Conservation (phyloP, 1,140 invertebrate genomes). For the Drosophila lacteicornis region DNA sequence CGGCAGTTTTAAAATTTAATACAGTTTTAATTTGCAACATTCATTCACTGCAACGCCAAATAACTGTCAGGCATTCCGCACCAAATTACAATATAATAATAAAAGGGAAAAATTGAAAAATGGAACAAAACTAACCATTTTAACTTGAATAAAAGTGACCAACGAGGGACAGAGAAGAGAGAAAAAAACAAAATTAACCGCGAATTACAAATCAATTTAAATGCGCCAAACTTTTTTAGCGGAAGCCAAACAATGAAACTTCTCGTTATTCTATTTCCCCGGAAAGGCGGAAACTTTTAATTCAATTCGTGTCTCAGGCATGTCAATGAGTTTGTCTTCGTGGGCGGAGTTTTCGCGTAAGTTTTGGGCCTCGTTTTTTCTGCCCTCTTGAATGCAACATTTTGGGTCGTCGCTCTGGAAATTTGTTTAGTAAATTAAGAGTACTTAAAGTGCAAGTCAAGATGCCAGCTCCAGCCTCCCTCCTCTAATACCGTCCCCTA, state of each 20-base stretch:
- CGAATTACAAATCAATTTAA: constrained; percentile 81
- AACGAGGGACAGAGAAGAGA: background rate
- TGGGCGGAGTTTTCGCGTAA: constrained; percentile 2
- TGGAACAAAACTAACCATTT: constrained; percentile 26
- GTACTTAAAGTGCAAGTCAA: constrained; percentile 59
- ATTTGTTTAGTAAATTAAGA: constrained; percentile 65
- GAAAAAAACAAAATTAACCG: constrained; percentile 61
- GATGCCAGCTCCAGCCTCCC: constrained; percentile 16
- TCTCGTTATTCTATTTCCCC: constrained; percentile 41
- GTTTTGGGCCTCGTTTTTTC: constrained; percentile 2
- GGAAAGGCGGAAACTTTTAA: constrained; percentile 67
- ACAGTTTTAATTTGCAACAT: constrained; percentile 56
- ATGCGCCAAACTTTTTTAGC: constrained; percentile 50
- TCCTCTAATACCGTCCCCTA: constrained; percentile 10
- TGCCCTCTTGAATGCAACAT: constrained; percentile 49
- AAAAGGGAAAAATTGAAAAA: constrained; percentile 12
- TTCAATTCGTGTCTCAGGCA: constrained; percentile 76
- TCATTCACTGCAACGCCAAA: constrained; percentile 28
- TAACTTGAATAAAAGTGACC: constrained; percentile 62
- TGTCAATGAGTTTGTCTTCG: constrained; percentile 63
- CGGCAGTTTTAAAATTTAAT: constrained; percentile 52
- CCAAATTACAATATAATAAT: constrained; percentile 72
- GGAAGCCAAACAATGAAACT: constrained; percentile 55
- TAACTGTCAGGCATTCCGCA: constrained; percentile 66
- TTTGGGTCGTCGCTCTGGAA: constrained; percentile 39